These are phyloP conservation scores for Phenacoccus solenopsis DNA, from an alignment of 1,140 invertebrate species.

Conservation along the genomic window DNA sequence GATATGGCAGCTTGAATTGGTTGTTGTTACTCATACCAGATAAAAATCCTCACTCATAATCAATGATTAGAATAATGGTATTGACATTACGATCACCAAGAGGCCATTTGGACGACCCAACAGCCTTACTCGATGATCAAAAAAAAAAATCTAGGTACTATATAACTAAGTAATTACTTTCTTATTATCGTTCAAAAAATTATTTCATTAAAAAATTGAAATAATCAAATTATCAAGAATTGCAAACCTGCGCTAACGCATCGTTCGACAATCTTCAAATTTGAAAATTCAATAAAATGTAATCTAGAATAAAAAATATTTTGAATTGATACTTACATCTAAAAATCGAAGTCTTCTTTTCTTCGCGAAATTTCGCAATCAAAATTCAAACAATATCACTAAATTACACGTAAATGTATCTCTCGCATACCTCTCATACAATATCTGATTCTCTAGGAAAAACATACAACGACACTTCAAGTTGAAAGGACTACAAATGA, in stretches of 20 bases:
- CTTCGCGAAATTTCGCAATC: background rate
- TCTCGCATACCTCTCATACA: too few species aligned
- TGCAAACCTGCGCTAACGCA: background rate
- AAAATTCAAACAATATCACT: too few species aligned
- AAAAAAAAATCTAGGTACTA: too few species aligned
- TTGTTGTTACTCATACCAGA: background rate
- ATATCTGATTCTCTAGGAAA: too few species aligned
- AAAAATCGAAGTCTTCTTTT: background rate
- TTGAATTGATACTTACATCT: background rate
- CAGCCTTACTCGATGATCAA: background rate
- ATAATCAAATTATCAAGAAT: background rate
- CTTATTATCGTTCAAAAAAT: background rate
- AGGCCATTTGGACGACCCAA: background rate
- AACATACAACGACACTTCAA: too few species aligned
- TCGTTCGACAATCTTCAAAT: background rate
- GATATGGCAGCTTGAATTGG: background rate
- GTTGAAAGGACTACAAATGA: too few species aligned
- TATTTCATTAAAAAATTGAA: background rate
- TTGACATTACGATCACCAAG: background rate
- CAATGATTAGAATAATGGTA: too few species aligned
- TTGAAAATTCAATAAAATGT: too few species aligned
- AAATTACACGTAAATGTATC: too few species aligned
- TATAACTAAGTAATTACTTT: too few species aligned
- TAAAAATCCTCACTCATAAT: too few species aligned
- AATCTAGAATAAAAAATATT: too few species aligned